phyloP scores from a whole-genome alignment of 2,113 vertebrate species.

The Hippopotamus amphibius region DNA sequence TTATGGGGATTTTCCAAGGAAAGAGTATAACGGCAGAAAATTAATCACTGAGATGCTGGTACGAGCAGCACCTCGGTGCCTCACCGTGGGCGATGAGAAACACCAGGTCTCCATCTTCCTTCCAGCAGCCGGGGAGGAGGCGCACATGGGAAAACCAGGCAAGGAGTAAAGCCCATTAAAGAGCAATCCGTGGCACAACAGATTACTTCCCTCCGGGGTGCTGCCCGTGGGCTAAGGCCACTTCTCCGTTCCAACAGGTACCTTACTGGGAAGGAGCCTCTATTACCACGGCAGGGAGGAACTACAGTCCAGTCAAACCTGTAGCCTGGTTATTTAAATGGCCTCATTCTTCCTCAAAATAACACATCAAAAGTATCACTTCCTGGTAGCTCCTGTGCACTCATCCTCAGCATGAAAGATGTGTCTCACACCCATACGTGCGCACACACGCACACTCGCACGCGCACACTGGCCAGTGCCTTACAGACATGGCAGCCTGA shows the following conservation, averaged over 20 bases:
- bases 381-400: not conserved
- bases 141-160: not conserved
- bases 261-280: not conserved
- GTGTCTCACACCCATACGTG: fast-evolving
- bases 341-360: not conserved
- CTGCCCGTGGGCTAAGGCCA: not conserved
- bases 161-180: not conserved
- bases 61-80: not conserved
- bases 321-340: not conserved
- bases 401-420: not conserved
- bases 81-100: not conserved
- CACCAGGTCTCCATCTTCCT: not conserved
- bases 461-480: not conserved
- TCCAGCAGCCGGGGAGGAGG: not conserved
- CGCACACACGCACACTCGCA: not conserved
- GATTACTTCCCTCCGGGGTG: not conserved
- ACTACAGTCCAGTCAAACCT: not conserved
- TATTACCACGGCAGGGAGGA: fast-evolving
- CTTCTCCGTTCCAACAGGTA: not conserved
- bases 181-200: not conserved
- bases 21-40: not conserved
- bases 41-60: not conserved
- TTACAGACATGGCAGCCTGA: not conserved
- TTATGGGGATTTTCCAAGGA: not conserved
- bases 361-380: not conserved